Base-by-base conservation (phyloP, 2,888 invertebrate species). In the Trisateles emortualis region DNA sequence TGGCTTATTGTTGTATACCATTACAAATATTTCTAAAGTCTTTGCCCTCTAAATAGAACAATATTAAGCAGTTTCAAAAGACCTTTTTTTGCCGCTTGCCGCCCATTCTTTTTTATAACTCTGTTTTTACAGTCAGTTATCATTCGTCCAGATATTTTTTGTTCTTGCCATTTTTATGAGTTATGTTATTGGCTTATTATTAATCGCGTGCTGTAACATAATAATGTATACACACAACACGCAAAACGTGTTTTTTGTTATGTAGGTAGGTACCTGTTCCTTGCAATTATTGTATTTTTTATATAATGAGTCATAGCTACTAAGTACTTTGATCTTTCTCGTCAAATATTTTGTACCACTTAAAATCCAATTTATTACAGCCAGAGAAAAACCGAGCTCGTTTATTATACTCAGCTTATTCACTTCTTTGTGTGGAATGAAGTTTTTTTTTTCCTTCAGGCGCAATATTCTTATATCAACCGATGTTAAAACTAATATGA, bases 131-230 rank as follows among this genome's bases (percentile, higher is more conserved):
- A 39, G 30, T 51, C 39, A 19, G 13, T 19, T 53, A 53, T 53
- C 36, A 56, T 62, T 44, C 30, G 26, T 51, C 41, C 53, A 52
- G 60, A 29, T 49, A 48, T 54, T 66, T 68, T 66, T 68, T 68
- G 35, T 48, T 48, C 29, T 60, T 41, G 35, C 33, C 8, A 33
- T 59, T 65, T 24, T 53, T 30, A 59, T 51, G 52, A 58, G 48
- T 52, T 57, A 57, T 40, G 43, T 52, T 33, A 45, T 52, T 52
- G 46, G 30, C 39, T 55, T 58, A 60, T 70, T 67, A 64, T 49
- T 58, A 58, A 58, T 72, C 59, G 65, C 72, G 65, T 69, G 68
- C 39, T 59, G 48, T 53, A 47, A 53, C 43, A 49, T 55, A 59
- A 56, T 64, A 43, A 49, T 11, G 16, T 24, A 6, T 38, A 59